Evolutionary conservation across 2,113 vertebrate genomes (phyloP).

Genomic region (Orthonyx spaldingii): DNA sequence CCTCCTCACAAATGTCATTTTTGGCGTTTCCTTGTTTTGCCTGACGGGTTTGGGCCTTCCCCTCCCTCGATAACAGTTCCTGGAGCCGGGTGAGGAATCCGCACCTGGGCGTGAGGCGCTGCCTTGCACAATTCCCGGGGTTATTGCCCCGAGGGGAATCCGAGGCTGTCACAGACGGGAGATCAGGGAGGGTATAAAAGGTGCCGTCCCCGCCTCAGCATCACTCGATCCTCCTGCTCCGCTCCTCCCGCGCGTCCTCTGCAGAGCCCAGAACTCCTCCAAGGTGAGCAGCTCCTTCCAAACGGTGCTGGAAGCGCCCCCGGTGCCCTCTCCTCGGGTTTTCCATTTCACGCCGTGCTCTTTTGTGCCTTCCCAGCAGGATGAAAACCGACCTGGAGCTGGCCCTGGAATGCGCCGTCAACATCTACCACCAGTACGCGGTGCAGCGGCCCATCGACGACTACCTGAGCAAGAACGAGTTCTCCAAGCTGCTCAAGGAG

Average conservation of each 20-base stretch:
- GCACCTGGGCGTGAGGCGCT: background rate
- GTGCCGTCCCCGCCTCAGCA: rapidly evolving
- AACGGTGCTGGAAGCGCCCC: rapidly evolving
- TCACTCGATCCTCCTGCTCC: background rate
- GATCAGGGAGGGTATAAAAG: conserved; percentile 7
- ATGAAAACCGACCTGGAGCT: conserved; percentile 16
- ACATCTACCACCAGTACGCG: background rate
- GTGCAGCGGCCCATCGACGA: rapidly evolving
- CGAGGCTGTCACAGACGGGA: background rate
- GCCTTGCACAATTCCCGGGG: conserved; percentile 11
- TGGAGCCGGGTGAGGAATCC: background rate
- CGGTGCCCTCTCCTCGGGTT: rapidly evolving
- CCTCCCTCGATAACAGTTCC: background rate
- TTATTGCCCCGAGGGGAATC: background rate
- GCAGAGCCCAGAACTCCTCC: background rate
- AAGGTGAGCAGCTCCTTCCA: background rate
- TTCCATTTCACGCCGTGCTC: rapidly evolving
- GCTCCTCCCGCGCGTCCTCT: rapidly evolving
- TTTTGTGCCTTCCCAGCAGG: background rate
- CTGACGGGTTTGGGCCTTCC: background rate
- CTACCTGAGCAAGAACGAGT: background rate
- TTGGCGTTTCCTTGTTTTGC: background rate
- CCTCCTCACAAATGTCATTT: rapidly evolving
- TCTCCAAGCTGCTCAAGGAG: background rate
- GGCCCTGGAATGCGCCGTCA: background rate